Base-by-base conservation (phyloP, 2,797 vertebrate species). In the Notolabrus celidotus region DNA sequence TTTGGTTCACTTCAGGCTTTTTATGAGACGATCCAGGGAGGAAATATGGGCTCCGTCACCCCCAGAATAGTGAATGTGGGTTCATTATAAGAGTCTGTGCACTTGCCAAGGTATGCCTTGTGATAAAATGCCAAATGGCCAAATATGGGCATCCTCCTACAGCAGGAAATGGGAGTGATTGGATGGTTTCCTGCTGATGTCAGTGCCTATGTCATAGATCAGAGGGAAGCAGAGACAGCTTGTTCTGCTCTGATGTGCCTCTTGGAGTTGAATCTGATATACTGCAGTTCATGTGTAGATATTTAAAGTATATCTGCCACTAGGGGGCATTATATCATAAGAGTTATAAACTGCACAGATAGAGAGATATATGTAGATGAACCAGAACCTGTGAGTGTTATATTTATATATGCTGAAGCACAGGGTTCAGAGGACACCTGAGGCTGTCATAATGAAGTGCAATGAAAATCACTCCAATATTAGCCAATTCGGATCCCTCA, bases 271-370 rank as follows among this genome's bases (percentile, higher is more conserved):
- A 42, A 55, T 66, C 27, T 54, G 55, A 77, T 67, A 69, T 50
- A 61, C 51, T 80, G 77, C 58, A 61, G 43, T 60, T 86, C 19
- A 59, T 77, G 77, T 57, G 49, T 36, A 58, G 51, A 39, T 64
- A 23, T 56, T 74, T 72, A 29, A 78, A 59, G 8, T 63, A 27
- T 22, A 54, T 64, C 12, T 59, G 80, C 91, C 92, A 87, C 90
- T 76, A 91, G 92, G 74, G 87, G 91, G 84, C 88, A 51, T 43
- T 82, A 50, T 75, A 79, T 84, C 74, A 72, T 68, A 76, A 85
- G 71, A 63, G 46, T 67, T 86, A 47, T n/a, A 27, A 43, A 20
- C 45, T 43, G 19, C 10, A 23, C 54, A 14, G 23, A 34, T 0
- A 1, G 61, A 1, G 47, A 15, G 0, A 33, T 29, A 27, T 61